Conservation (phyloP, 2,113 vertebrate species). For the Seriola quinqueradiata region DNA sequence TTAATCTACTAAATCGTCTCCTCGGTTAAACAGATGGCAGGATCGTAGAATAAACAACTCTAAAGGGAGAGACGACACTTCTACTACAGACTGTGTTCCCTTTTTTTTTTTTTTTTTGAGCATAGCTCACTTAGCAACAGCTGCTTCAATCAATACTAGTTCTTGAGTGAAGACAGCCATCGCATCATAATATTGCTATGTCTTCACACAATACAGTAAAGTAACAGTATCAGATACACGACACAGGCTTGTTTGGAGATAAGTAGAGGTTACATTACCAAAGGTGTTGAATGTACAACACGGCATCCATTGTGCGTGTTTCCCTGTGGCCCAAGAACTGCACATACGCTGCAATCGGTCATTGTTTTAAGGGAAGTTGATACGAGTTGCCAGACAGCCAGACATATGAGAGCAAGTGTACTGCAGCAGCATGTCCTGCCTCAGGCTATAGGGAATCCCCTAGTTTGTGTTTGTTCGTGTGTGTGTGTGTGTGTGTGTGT, state of each 20-base stretch:
- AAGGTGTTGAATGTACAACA: background rate
- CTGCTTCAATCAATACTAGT: slow-evolving; percentile 38
- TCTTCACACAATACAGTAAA: slow-evolving; percentile 12
- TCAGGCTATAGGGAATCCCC: slow-evolving; percentile 61
- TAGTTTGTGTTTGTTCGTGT: slow-evolving; percentile 21
- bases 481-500: slow-evolving; percentile 34
- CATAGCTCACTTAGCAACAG: slow-evolving; percentile 62
- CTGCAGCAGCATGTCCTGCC: slow-evolving; percentile 33
- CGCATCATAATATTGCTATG: slow-evolving; percentile 1
- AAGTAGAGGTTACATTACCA: slow-evolving; percentile 25
- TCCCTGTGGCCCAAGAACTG: slow-evolving; percentile 6
- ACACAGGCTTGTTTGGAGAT: background rate
- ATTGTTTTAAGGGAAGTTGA: background rate
- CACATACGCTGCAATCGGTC: slow-evolving; percentile 36
- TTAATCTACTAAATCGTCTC: slow-evolving; percentile 20
- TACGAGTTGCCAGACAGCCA: slow-evolving; percentile 17
- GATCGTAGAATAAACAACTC: background rate
- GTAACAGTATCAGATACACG: slow-evolving; percentile 2
- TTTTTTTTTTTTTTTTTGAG: slow-evolving; percentile 18
- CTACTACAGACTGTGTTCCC: background rate
- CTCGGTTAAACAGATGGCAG: slow-evolving; percentile 40
- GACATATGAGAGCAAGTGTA: slow-evolving; percentile 36
- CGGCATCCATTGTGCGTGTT: background rate
- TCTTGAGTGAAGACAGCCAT: background rate
- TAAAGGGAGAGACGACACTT: slow-evolving; percentile 30